Evolutionary conservation across 2,888 invertebrate species (phyloP).

Genomic region (Volucella inflata): DNA sequence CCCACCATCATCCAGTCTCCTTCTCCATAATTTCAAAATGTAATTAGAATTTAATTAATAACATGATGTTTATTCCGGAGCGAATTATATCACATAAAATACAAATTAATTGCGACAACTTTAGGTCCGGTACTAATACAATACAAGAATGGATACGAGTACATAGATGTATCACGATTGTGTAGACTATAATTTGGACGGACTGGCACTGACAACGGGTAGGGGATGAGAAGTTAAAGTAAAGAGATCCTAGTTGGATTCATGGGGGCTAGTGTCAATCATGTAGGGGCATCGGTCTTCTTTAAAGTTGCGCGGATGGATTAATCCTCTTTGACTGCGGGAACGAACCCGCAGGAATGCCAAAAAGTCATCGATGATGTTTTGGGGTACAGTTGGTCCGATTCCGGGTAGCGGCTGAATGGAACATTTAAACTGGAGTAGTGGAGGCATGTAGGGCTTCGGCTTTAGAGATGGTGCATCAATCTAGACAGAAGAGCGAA

Average conservation of each 20-base stretch:
- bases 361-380: conserved; percentile 85
- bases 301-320: conserved; percentile 76
- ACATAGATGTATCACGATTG: not conserved
- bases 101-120: conserved; percentile 61
- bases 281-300: conserved; percentile 77
- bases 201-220: conserved; percentile 39
- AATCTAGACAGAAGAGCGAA: conserved; percentile 19
- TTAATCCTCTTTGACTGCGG: conserved; percentile 76
- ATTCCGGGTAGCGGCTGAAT: conserved; percentile 87
- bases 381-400: conserved; percentile 85
- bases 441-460: conserved; percentile 34
- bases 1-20: not conserved
- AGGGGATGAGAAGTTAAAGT: not conserved
- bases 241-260: conserved; percentile 7
- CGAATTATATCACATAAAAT: conserved; percentile 54
- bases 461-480: conserved; percentile 21
- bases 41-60: conserved; percentile 73
- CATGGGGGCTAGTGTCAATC: conserved; percentile 63
- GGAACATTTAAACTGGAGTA: conserved; percentile 73
- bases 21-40: conserved; percentile 26
- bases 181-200: conserved; percentile 47
- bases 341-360: conserved; percentile 82
- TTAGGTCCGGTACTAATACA: conserved; percentile 30
- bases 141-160: conserved; percentile 3
- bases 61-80: conserved; percentile 64